These are phyloP conservation scores for Drosophila lacertosa DNA, from an alignment of 1,140 invertebrate species.

Conservation along the genomic window DNA sequence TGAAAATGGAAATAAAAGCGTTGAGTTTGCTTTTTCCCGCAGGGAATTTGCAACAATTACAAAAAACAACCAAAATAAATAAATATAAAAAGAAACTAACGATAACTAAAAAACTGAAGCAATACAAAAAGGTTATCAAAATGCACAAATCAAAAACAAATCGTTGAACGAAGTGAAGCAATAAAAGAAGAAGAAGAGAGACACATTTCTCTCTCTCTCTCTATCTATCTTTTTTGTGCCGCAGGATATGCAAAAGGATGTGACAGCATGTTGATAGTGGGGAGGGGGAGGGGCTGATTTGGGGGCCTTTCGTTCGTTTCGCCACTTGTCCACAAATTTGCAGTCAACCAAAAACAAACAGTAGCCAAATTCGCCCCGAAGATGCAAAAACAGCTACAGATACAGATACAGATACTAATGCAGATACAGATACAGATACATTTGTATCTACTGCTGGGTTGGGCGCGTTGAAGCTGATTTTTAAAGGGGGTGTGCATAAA, in stretches of 20 bases:
- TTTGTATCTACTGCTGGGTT: slow-evolving; percentile 38
- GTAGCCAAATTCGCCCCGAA: slow-evolving; percentile 52
- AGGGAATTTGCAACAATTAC: slow-evolving; percentile 80
- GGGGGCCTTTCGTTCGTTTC: slow-evolving; percentile 15
- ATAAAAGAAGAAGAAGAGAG: slow-evolving; percentile 65
- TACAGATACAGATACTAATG: slow-evolving; percentile 18
- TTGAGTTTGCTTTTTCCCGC: slow-evolving; percentile 58
- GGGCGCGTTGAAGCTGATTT: slow-evolving; percentile 22
- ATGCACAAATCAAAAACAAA: slow-evolving; percentile 79
- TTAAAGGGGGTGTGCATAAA: slow-evolving; percentile 65
- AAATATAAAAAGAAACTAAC: slow-evolving; percentile 43
- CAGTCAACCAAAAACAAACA: slow-evolving; percentile 45
- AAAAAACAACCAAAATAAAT: slow-evolving; percentile 55
- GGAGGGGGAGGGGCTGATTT: slow-evolving; percentile 47
- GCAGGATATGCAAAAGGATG: slow-evolving; percentile 79
- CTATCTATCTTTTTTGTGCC: slow-evolving; percentile 28
- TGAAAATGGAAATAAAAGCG: slow-evolving; percentile 66
- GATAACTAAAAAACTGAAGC: slow-evolving; percentile 10
- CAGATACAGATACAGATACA: slow-evolving; percentile 13
- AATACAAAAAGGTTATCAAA: slow-evolving; percentile 77
- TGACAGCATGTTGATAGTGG: slow-evolving; percentile 72
- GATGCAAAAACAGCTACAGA: slow-evolving; percentile 37
- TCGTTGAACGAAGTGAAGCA: slow-evolving; percentile 77
- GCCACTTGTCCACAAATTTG: slow-evolving; percentile 60
- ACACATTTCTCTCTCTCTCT: slow-evolving; percentile 40